These are phyloP conservation scores for Vireo griseus DNA, from an alignment of 2,797 vertebrate genomes.

Conservation along the genomic window DNA sequence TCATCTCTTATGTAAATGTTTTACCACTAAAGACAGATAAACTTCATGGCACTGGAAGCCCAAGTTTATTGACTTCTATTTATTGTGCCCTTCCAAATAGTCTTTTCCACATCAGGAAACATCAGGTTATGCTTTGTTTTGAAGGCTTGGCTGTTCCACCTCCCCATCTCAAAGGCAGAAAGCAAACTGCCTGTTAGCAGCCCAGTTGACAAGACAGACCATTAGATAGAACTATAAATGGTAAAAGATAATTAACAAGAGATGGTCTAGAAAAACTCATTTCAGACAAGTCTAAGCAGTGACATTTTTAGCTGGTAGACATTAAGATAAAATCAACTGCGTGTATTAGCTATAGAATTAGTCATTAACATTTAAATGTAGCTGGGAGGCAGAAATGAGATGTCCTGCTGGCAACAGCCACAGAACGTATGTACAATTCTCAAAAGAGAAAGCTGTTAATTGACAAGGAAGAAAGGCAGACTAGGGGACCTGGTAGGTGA, in stretches of 20 bases:
- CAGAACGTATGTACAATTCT: not conserved
- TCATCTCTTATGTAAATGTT: not conserved
- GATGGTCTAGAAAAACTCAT: constrained; percentile 18
- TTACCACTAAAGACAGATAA: not conserved
- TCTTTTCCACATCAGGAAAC: not conserved
- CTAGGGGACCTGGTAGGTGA: not conserved
- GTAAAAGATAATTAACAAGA: constrained; percentile 35
- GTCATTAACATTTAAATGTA: constrained; percentile 57
- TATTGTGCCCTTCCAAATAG: not conserved
- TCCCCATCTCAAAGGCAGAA: not conserved
- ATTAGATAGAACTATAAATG: not conserved
- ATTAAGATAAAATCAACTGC: constrained; percentile 41
- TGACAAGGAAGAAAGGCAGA: not conserved
- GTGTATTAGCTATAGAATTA: constrained; percentile 48
- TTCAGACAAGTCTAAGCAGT: constrained; percentile 32
- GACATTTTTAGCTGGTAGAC: constrained; percentile 51
- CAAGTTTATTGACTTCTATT: not conserved
- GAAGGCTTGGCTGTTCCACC: not conserved
- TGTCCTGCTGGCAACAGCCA: constrained; percentile 18
- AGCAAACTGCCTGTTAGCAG: not conserved
- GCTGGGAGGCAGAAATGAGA: constrained; percentile 25
- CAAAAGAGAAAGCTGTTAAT: not conserved
- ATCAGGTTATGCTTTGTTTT: not conserved
- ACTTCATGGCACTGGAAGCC: not conserved
- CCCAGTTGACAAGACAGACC: not conserved